phyloP scores from a whole-genome alignment of 1,140 invertebrate species.

The Muscidifurax raptorellus region DNA sequence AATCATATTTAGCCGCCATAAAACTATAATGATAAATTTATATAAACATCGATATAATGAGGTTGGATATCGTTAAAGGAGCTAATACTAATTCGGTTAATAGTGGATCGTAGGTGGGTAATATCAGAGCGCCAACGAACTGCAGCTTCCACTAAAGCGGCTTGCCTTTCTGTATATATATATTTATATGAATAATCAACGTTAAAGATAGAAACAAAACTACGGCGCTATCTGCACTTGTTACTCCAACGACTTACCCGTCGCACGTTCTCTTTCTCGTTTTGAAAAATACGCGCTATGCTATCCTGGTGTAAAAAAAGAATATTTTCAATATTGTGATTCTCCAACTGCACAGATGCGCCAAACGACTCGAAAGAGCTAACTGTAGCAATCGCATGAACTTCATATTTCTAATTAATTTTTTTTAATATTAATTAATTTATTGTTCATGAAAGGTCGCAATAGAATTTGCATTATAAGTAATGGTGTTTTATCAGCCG shows the following conservation, averaged over 20 bases:
- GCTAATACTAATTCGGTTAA: constrained; percentile 26
- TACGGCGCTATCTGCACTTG: constrained; percentile 48
- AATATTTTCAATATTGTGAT: constrained; percentile 48
- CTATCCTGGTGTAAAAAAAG: constrained; percentile 51
- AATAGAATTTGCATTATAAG: neutral
- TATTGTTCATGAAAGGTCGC: too few relatives aligned
- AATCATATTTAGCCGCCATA: constrained; percentile 25
- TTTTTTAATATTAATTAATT: too few relatives aligned
- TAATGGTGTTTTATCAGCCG: neutral
- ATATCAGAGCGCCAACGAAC: constrained; percentile 45
- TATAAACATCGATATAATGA: constrained; percentile 39
- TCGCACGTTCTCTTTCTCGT: constrained; percentile 48
- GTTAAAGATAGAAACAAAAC: constrained; percentile 45
- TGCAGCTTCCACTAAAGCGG: constrained; percentile 52
- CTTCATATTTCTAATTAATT: too few relatives aligned
- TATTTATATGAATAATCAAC: constrained; percentile 34
- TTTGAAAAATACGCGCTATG: constrained; percentile 54
- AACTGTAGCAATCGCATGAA: neutral
- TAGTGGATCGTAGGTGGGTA: constrained; percentile 13
- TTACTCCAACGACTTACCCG: constrained; percentile 53
- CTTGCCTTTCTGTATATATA: constrained; percentile 45
- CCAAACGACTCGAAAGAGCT: constrained; percentile 40
- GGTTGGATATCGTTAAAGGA: neutral
- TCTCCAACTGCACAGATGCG: constrained; percentile 26
- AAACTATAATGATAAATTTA: constrained; percentile 26